Base-by-base conservation (phyloP, 1,140 invertebrate genomes). In the Zaprionus capensis region DNA sequence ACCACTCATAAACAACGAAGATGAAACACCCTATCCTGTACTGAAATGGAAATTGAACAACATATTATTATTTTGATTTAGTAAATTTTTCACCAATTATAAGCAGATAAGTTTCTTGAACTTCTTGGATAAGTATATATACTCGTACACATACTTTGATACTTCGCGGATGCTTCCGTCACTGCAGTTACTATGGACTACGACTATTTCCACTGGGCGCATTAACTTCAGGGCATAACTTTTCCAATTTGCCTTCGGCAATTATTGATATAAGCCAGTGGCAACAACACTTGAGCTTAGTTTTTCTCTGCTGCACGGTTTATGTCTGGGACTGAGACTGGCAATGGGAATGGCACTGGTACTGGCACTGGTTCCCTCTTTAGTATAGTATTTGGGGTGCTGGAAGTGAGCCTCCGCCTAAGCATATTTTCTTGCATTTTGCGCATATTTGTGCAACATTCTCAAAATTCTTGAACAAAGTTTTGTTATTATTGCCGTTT, bases 181-280 rank as follows among this genome's bases (percentile, higher is more conserved):
- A 66, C 53, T 72, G 72, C 67, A 82, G 77, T 76, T 75, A 74
- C 75, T 78, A 80, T 72, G 69, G 67, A 63, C 68, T 91, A 71
- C 78, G 75, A 85, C 81, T 91, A 86, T 91, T 91, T 86, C 80
- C 82, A 81, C 78, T 88, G 84, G 82, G 80, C 82, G 79, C 87
- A 91, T 91, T 86, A 91, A 86, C 85, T 84, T 78, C 87, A 83
- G 83, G 78, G 87, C 81, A 91, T 91, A 91, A 91, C 87, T 91
- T 91, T 91, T 91, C 87, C 87, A 91, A 91, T 91, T 91, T 91
- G 87, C 87, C 91, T 91, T 91, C 78, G 82, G 87, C 87, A 91
- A 91, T 91, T 91, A 91, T 91, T 91, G 87, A 86, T 86, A 91
- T 83, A 86, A 87, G 78, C 84, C 84, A 79, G 24, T 46, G 69